phyloP scores from a whole-genome alignment of 2,113 vertebrate species.

The Choloepus hoffmanni region DNA sequence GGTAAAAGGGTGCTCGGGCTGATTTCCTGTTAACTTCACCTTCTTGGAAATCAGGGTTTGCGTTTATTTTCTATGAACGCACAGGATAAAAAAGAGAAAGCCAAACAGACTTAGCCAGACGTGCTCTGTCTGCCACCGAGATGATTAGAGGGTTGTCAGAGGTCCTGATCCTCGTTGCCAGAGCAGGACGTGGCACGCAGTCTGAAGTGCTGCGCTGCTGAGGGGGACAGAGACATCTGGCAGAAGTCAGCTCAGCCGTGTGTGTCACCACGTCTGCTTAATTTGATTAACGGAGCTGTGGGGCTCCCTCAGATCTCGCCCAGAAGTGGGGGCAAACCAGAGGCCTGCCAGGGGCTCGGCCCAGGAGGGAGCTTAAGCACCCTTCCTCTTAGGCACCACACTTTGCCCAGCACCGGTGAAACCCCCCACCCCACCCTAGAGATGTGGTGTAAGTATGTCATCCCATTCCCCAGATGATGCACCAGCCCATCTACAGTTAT shows the following conservation, averaged over 20 bases:
- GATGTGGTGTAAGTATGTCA: too few relatives aligned
- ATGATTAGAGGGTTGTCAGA: constrained; percentile 52
- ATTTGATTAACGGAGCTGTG: not conserved
- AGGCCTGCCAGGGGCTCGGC: not conserved
- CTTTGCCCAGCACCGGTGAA: not conserved
- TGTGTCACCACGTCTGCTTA: not conserved
- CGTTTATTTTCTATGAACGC: constrained; percentile 57
- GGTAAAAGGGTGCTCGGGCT: not conserved
- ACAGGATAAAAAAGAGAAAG: constrained; percentile 46
- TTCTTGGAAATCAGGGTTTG: constrained; percentile 54
- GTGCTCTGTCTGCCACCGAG: constrained; percentile 10
- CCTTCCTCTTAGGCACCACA: not conserved
- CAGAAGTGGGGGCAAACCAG: not conserved
- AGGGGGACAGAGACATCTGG: not conserved
- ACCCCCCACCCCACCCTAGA: too few relatives aligned
- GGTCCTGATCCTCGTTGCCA: not conserved
- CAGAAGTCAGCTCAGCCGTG: not conserved
- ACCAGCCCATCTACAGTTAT: not conserved
- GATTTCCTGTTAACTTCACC: not conserved
- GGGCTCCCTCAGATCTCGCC: not conserved
- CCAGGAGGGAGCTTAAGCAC: not conserved
- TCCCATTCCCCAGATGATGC: not conserved
- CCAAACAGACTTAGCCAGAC: constrained; percentile 18
- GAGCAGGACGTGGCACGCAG: not conserved
- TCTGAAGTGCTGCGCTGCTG: constrained; percentile 3